Conservation (phyloP, 2,113 vertebrate genomes). For the Brachyistius frenatus region DNA sequence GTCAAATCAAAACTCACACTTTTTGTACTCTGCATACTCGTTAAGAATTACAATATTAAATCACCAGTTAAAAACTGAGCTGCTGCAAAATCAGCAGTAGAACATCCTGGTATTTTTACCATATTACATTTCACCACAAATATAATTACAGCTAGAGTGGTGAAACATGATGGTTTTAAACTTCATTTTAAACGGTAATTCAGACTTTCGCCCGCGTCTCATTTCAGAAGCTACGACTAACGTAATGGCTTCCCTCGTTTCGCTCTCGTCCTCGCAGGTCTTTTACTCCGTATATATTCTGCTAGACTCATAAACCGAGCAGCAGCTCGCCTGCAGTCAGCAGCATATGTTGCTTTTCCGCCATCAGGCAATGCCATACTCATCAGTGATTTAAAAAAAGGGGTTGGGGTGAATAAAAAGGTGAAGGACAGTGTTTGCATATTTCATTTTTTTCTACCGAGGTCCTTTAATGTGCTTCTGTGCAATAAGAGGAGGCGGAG, state of each 20-base stretch:
- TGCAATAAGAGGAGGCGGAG: background rate
- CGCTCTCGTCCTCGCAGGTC: conserved; percentile 4
- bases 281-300: background rate
- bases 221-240: background rate
- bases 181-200: background rate
- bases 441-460: conserved; percentile 23
- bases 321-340: conserved; percentile 61
- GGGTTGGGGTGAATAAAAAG: background rate
- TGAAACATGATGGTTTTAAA: background rate
- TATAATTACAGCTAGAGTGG: background rate
- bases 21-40: background rate
- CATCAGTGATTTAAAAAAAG: conserved; percentile 31
- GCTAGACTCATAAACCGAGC: conserved; percentile 36
- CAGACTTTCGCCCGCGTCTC: background rate
- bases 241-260: background rate
- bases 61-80: too few species aligned
- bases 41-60: too few species aligned
- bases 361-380: conserved; percentile 22
- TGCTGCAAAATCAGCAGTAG: too few species aligned
- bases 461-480: conserved; percentile 22
- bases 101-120: too few species aligned
- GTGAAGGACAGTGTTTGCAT: conserved; percentile 32
- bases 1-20: too few species aligned
- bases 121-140: background rate
- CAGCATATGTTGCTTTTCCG: conserved; percentile 67